These are phyloP conservation scores for Coleophora flavipennella DNA, from an alignment of 2,888 invertebrate species.

Conservation along the genomic window DNA sequence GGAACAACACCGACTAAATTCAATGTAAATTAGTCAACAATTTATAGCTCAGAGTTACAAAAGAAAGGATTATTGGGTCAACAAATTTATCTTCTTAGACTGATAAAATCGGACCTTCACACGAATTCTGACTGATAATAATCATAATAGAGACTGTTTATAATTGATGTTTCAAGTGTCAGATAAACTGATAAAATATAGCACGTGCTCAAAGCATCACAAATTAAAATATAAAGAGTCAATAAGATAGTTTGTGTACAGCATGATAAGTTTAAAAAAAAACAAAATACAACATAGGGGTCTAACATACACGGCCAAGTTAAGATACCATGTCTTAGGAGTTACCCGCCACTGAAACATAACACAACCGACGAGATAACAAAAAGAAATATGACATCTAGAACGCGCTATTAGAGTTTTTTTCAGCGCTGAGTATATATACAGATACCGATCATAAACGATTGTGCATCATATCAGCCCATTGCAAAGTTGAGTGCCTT, in stretches of 20 bases:
- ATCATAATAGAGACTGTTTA: conserved; percentile 18
- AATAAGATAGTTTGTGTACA: neutral
- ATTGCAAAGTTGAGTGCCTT: too few relatives aligned
- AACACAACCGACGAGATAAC: too few relatives aligned
- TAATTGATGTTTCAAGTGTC: conserved; percentile 16
- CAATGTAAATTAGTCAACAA: conserved; percentile 7
- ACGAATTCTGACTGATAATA: conserved; percentile 45
- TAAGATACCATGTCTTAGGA: too few relatives aligned
- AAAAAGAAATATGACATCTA: too few relatives aligned
- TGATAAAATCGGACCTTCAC: conserved; percentile 55
- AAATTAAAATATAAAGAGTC: neutral
- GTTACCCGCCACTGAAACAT: too few relatives aligned
- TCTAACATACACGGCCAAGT: too few relatives aligned
- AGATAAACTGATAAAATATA: conserved; percentile 10
- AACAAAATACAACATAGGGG: too few relatives aligned
- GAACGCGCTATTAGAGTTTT: too few relatives aligned
- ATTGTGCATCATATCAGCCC: too few relatives aligned
- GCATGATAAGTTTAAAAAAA: too few relatives aligned
- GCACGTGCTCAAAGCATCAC: conserved; percentile 3
- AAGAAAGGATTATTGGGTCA: conserved; percentile 48
- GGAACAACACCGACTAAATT: neutral
- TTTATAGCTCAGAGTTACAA: conserved; percentile 48
- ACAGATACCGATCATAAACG: too few relatives aligned
- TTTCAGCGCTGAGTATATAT: too few relatives aligned
- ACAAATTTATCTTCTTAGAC: conserved; percentile 36